Evolutionary conservation across 1,140 invertebrate species (phyloP).

Genomic region (Hirudo medicinalis): DNA sequence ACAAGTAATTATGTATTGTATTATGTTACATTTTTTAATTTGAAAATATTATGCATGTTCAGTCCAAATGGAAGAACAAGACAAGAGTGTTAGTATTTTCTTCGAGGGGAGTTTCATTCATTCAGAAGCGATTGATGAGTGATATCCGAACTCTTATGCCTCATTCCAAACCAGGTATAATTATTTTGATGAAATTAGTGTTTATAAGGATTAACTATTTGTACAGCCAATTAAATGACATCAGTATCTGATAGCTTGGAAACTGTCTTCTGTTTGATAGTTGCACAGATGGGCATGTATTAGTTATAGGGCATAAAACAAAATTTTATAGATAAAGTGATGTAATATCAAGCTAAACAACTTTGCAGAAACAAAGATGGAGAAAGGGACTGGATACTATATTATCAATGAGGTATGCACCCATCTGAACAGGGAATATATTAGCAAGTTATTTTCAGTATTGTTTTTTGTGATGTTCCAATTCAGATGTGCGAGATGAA

Average conservation of each 20-base stretch:
- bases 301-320: not conserved
- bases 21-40: conserved; percentile 3
- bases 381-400: conserved; percentile 48
- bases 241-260: not conserved
- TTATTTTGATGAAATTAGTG: conserved; percentile 14
- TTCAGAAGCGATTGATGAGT: conserved; percentile 81
- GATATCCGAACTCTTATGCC: conserved; percentile 79
- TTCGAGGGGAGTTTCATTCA: conserved; percentile 69
- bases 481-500: conserved; percentile 35
- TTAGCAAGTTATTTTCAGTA: conserved; percentile 14
- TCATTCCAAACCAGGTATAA: conserved; percentile 57
- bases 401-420: conserved; percentile 51
- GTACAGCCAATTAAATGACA: not conserved
- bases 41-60: not conserved
- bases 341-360: conserved; percentile 17
- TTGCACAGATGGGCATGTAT: no score
- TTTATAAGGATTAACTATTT: not conserved
- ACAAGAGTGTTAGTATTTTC: conserved; percentile 76
- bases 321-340: no score
- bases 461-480: conserved; percentile 24
- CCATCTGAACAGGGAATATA: not conserved
- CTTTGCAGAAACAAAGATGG: conserved; percentile 59
- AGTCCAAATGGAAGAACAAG: conserved; percentile 62
- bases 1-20: not conserved
- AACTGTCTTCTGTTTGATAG: not conserved